These are phyloP conservation scores for Apamea epomidion DNA, from an alignment of 2,888 invertebrate species.

Conservation along the genomic window DNA sequence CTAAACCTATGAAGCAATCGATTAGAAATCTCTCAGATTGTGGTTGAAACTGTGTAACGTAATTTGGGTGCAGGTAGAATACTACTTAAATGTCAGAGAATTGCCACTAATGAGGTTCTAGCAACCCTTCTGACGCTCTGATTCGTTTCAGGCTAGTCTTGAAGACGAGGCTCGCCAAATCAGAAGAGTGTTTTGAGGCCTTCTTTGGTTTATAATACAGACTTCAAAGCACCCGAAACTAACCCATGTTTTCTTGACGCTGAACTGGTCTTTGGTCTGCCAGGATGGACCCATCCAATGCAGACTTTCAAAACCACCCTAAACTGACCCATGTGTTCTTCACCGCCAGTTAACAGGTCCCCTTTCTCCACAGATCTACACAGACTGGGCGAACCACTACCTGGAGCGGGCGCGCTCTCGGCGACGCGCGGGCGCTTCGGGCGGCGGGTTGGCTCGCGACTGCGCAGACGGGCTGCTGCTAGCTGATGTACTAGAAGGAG, in stretches of 20 bases:
- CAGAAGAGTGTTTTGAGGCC: background rate
- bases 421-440: slow-evolving; percentile 93
- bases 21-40: too few species aligned
- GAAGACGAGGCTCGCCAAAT: background rate
- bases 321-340: background rate
- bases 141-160: background rate
- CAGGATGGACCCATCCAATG: background rate
- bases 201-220: background rate
- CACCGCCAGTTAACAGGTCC: background rate
- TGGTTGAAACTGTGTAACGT: too few species aligned
- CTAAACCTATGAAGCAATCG: too few species aligned
- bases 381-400: slow-evolving; percentile 99
- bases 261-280: background rate
- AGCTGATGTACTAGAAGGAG: slow-evolving; percentile 98
- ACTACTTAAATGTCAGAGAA: too few species aligned
- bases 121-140: background rate
- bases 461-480: slow-evolving; percentile 97
- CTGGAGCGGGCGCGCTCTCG: slow-evolving; percentile 97
- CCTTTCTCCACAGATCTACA: slow-evolving; percentile 95
- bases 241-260: background rate
- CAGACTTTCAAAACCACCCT: background rate
- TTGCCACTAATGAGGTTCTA: background rate
- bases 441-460: slow-evolving; percentile 95
- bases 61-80: too few species aligned
- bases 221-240: background rate